Evolutionary conservation across 2,888 invertebrate genomes (phyloP).

Genomic region (Mycalesis mineus): DNA sequence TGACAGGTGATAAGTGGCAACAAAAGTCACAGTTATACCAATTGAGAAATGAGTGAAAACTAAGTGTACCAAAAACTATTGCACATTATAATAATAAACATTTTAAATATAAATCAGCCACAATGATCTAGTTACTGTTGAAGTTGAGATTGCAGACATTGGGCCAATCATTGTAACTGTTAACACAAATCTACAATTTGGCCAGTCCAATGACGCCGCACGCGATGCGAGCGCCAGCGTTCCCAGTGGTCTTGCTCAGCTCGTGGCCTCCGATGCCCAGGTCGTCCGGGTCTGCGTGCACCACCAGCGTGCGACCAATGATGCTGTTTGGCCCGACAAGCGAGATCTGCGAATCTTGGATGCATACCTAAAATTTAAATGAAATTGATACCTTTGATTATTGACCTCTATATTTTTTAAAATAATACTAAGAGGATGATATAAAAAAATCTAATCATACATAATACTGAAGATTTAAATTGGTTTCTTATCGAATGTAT

Average conservation of each 20-base stretch:
- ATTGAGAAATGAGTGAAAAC: no score
- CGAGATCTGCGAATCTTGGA: slow-evolving; percentile 63
- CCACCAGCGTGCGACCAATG: slow-evolving; percentile 90
- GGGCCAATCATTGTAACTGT: background rate
- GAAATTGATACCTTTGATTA: no score
- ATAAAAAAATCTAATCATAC: no score
- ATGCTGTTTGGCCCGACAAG: slow-evolving; percentile 83
- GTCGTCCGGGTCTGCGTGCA: slow-evolving; percentile 96
- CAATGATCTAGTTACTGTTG: background rate
- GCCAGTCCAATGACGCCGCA: slow-evolving; percentile 92
- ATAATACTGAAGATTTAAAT: no score
- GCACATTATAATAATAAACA: no score
- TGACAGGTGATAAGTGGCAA: no score
- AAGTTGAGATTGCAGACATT: background rate
- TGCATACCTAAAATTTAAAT: slow-evolving; percentile 50
- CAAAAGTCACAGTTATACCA: no score
- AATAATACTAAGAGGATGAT: no score
- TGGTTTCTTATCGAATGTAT: no score
- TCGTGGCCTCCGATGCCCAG: slow-evolving; percentile 95
- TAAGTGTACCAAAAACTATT: no score
- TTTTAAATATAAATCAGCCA: no score
- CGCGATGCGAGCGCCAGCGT: slow-evolving; percentile 93
- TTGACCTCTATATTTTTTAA: no score
- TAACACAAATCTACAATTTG: slow-evolving; percentile 32
- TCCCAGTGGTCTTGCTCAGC: slow-evolving; percentile 94